Evolutionary conservation across 2,888 invertebrate genomes (phyloP), one percentile per base, ranked within the genome.

Genomic region (Tipula confusa): DNA sequence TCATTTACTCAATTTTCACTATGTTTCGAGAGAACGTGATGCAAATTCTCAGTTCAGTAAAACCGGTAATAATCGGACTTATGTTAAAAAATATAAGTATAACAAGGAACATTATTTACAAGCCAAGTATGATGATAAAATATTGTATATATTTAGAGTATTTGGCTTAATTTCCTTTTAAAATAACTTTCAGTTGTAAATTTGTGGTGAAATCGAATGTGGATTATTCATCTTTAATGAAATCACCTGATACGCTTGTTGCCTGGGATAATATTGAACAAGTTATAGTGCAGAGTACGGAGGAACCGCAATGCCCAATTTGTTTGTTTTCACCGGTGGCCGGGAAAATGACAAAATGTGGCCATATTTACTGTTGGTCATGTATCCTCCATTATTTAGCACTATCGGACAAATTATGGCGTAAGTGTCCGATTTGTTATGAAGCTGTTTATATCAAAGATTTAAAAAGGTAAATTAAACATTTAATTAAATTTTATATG

Each of bases 351-450:
- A 98, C 97, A 0, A 93, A 94, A 79, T 99, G 98, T 89, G 98
- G 98, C 9, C 98, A 99, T 88, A 95, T 97, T 85, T 98, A 96
- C 89, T 99, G 98, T 89, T 98, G 97, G 97, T 93, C 97, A 0
- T 99, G 98, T 88, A 93, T 97, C 86, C 92, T 99, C 82, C 98
- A 98, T 89, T 98, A 98, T 88, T 91, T 97, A 79, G 94, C 96
- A 0, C 91, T 97, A 1, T 94, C 95, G 83, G 98, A 98, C 86
- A 94, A 95, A 87, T 90, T 93, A 29, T 95, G 94, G 91, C 91
- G 94, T 36, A 95, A 94, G 87, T 98, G 98, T 89, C 98, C 98
- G 0, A 98, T 99, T 85, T 99, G 98, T 89, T 94, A 94, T 86
- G 96, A 97, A 87, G 92, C 94, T 0, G 91, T 98, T 83, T 92